Conservation (phyloP, 2,888 invertebrate species). For the Arctia plantaginis region DNA sequence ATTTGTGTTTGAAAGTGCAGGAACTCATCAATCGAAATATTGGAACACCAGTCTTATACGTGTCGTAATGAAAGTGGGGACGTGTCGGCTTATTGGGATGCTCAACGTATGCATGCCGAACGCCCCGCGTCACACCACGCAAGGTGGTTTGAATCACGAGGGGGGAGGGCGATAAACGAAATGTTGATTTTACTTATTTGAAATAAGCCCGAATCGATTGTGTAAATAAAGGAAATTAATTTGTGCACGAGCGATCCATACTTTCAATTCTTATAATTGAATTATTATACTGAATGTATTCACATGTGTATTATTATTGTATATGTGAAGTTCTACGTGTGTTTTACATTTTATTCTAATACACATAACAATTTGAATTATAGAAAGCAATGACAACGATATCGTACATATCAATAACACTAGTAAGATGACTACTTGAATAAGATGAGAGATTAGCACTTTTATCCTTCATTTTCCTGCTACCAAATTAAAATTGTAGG, state of each 20-base stretch:
- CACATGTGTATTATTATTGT: neutral
- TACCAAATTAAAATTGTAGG: no score
- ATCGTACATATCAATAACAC: no score
- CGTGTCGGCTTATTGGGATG: conserved; percentile 49
- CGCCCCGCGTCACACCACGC: neutral
- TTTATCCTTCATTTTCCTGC: no score
- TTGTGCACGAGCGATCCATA: conserved; percentile 41
- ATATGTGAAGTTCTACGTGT: neutral
- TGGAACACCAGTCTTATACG: conserved; percentile 44
- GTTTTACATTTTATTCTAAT: no score
- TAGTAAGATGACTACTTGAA: no score
- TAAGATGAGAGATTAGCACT: no score
- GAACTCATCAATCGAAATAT: conserved; percentile 52
- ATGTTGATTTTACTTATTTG: conserved; percentile 55
- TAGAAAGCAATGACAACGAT: no score
- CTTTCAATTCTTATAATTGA: conserved; percentile 33
- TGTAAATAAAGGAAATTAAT: conserved; percentile 53
- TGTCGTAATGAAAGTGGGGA: conserved; percentile 51
- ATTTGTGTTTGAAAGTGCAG: conserved; percentile 35
- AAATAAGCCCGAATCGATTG: conserved; percentile 55
- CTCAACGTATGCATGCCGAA: conserved; percentile 24
- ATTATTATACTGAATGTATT: conserved; percentile 20
- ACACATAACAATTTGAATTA: no score
- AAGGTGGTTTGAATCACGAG: neutral
- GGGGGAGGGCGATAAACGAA: conserved; percentile 6